phyloP scores from a whole-genome alignment of 2,113 vertebrate genomes.

The Bucco capensis region DNA sequence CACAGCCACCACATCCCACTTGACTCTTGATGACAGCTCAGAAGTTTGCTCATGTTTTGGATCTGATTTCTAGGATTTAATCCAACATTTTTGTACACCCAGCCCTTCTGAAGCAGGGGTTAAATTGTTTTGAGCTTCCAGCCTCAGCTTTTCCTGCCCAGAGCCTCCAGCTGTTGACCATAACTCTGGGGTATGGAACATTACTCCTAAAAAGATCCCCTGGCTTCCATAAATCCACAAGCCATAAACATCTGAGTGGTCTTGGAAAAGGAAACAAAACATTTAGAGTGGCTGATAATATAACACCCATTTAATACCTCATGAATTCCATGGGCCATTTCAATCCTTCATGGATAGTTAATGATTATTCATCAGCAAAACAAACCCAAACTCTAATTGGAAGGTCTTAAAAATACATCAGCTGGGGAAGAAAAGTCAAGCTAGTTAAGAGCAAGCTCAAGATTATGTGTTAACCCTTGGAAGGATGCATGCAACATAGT shows the following conservation, averaged over 20 bases:
- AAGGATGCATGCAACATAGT: accelerated
- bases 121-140: not conserved
- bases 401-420: not conserved
- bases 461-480: not conserved
- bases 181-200: conserved; percentile 29
- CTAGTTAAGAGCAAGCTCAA: not conserved
- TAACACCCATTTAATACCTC: conserved; percentile 25
- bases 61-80: not conserved
- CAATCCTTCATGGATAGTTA: conserved; percentile 23
- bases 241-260: conserved; percentile 34
- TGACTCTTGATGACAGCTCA: not conserved
- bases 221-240: conserved; percentile 50
- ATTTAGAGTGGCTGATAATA: conserved; percentile 5
- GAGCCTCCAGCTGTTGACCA: conserved; percentile 42
- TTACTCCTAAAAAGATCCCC: conserved; percentile 51
- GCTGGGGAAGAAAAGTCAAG: not conserved
- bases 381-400: not conserved
- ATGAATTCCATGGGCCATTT: conserved; percentile 40
- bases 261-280: conserved; percentile 32
- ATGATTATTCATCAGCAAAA: conserved; percentile 39
- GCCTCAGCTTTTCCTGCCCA: not conserved
- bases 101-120: not conserved
- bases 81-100: not conserved
- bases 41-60: not conserved
- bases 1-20: not conserved